Percentiles rank a stretch among this genome's conserved stretches.
These are phyloP conservation scores for Caenorhabditis inopinata DNA, from an alignment of 1,140 invertebrate species.

Conservation along the genomic window DNA sequence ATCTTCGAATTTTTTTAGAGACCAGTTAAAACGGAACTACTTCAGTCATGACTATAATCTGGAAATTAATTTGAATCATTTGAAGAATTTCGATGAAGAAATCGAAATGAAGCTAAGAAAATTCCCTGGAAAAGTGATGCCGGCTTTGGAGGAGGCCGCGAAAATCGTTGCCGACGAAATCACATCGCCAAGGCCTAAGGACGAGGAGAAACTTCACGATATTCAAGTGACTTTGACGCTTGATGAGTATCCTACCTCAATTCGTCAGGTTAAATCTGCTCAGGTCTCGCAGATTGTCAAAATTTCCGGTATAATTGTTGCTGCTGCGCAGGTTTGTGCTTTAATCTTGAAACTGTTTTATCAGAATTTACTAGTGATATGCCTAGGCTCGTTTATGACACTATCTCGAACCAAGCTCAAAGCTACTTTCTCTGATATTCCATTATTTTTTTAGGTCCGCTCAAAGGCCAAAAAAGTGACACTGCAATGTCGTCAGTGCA, in stretches of 20 bases:
- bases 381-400: too few species aligned
- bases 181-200: constrained; percentile 83
- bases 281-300: constrained; percentile 89
- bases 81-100: constrained; percentile 89
- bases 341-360: background rate
- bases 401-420: too few species aligned
- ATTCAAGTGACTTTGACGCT: constrained; percentile 89
- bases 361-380: too few species aligned
- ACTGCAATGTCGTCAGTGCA: constrained; percentile 87
- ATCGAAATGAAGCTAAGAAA: constrained; percentile 88
- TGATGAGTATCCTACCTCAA: constrained; percentile 77
- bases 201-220: constrained; percentile 85
- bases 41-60: constrained; percentile 86
- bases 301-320: constrained; percentile 91
- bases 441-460: constrained; percentile 73
- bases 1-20: constrained; percentile 72
- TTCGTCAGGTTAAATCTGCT: constrained; percentile 79
- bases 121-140: constrained; percentile 85
- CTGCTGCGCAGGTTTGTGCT: constrained; percentile 79
- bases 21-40: constrained; percentile 88
- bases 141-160: constrained; percentile 93
- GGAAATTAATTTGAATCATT: constrained; percentile 89
- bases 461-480: constrained; percentile 92
- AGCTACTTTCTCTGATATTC: too few species aligned
- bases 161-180: constrained; percentile 96